Percentiles rank a stretch among this genome's conserved stretches.
Conservation (phyloP, 2,797 vertebrate species). For the Paedocypris micromegethes region DNA sequence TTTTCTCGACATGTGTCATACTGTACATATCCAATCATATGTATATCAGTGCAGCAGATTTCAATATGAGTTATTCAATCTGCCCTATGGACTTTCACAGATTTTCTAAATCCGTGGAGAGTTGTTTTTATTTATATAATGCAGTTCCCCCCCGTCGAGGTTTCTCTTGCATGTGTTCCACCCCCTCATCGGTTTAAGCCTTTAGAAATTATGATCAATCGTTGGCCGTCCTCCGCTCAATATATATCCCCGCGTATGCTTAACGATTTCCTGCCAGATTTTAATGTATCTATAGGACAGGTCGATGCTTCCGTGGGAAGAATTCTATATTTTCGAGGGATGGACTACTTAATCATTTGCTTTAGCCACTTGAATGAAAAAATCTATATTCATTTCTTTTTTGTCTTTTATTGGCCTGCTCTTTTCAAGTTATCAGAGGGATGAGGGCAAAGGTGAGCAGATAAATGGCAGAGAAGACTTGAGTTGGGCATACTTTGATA, state of each 20-base stretch:
- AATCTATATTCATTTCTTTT: conserved; percentile 74
- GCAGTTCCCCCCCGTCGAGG: too few species aligned
- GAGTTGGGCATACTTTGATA: conserved; percentile 56
- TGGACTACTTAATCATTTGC: conserved; percentile 74
- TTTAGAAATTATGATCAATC: conserved; percentile 61
- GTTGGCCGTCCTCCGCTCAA: conserved; percentile 50
- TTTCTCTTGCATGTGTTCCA: conserved; percentile 3
- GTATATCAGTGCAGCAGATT: too few species aligned
- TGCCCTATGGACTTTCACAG: too few species aligned
- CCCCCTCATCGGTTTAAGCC: conserved; percentile 20
- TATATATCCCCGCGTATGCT: conserved; percentile 61
- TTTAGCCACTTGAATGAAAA: conserved; percentile 66
- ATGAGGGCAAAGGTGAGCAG: conserved; percentile 44
- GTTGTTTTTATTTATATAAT: too few species aligned
- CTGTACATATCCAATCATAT: too few species aligned
- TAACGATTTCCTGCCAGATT: conserved; percentile 73
- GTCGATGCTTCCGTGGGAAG: conserved; percentile 69
- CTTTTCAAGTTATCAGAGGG: conserved; percentile 67
- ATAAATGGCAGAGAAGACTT: conserved; percentile 55
- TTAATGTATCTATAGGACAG: conserved; percentile 70
- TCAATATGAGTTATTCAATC: too few species aligned
- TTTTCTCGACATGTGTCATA: too few species aligned
- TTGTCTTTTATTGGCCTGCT: conserved; percentile 71
- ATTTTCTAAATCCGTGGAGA: too few species aligned
- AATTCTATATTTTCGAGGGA: conserved; percentile 73